Percentiles rank a stretch among this genome's conserved stretches.
phyloP scores from a whole-genome alignment of 37 sponge, comb jelly and placozoan genomes.

The Hexactinellida sp. region DNA sequence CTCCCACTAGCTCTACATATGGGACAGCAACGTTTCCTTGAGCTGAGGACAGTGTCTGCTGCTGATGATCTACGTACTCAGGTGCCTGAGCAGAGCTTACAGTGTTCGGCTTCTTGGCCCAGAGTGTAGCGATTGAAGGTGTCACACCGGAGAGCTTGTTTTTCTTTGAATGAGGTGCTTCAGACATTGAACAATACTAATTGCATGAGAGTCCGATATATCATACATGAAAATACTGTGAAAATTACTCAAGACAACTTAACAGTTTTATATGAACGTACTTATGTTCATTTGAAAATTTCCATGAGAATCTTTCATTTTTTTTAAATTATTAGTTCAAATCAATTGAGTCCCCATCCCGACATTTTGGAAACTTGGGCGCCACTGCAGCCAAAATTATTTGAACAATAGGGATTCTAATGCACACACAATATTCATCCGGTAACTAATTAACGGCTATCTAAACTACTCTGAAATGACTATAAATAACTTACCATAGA shows the following conservation, averaged over 20 bases:
- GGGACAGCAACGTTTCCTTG: slow-evolving; percentile 6
- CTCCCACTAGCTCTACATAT: neutral
- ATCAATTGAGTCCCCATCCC: neutral
- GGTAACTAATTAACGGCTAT: too few species aligned
- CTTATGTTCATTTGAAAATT: neutral
- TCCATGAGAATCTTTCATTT: neutral
- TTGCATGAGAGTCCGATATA: neutral
- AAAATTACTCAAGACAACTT: neutral
- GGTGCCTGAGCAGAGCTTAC: neutral
- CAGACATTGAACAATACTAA: neutral
- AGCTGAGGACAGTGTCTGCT: neutral
- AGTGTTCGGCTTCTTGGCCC: neutral
- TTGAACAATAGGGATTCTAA: too few species aligned
- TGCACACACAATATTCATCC: too few species aligned
- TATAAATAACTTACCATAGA: too few species aligned
- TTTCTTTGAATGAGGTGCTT: slow-evolving; percentile 3
- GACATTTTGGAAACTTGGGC: neutral
- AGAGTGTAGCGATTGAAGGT: neutral
- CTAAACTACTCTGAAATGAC: too few species aligned
- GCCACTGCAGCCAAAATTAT: too few species aligned
- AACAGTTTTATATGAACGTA: neutral
- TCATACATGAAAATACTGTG: neutral
- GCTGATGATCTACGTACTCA: neutral
- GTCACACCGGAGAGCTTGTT: slow-evolving; percentile 19
- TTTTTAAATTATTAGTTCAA: neutral